Evolutionary conservation across 1,140 invertebrate species (phyloP), one percentile per base, ranked within the genome.

Genomic region (Contarinia nasturtii): DNA sequence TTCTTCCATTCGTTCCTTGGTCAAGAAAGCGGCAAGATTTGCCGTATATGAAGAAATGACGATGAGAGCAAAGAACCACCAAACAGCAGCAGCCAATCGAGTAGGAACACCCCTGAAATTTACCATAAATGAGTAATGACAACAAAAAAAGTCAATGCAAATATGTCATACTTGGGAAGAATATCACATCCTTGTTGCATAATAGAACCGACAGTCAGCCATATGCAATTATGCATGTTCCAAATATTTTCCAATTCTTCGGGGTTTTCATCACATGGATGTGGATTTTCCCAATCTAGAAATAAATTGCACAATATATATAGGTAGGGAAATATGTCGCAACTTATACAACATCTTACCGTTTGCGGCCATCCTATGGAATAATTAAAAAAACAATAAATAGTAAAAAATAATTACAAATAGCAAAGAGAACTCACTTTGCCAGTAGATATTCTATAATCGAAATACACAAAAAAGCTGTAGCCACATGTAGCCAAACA

Each of bases 51-150:
- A 93, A 2, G 89, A 87, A 8, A 90, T 86, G 68, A 96, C 89
- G 53, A 96, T 96, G n/a, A 96, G 69, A 0, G 86, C 85, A 60
- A 95, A 96, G 58, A 95, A 92, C 87, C 87, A 95, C 90, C 91
- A 96, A 70, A 88, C 86, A 0, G 81, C 82, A 1, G 82, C 79
- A 0, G 85, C 74, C 63, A 86, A 77, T 33, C 87, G 66, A 0
- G 86, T 86, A 0, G 84, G 86, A 36, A 82, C 76, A 7, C 84
- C 82, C 58, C 85, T 86, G 45, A 37, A n/a, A n/a, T n/a, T n/a
- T n/a, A n/a, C n/a, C n/a, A n/a, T n/a, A n/a, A n/a, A n/a, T n/a
- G n/a, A n/a, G n/a, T n/a, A n/a, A n/a, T n/a, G n/a, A n/a, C n/a
- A n/a, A n/a, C n/a, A n/a, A n/a, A n/a, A n/a, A n/a, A n/a, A n/a